Base-by-base conservation (phyloP, 2,797 vertebrate species). In the Myotis planiceps region DNA sequence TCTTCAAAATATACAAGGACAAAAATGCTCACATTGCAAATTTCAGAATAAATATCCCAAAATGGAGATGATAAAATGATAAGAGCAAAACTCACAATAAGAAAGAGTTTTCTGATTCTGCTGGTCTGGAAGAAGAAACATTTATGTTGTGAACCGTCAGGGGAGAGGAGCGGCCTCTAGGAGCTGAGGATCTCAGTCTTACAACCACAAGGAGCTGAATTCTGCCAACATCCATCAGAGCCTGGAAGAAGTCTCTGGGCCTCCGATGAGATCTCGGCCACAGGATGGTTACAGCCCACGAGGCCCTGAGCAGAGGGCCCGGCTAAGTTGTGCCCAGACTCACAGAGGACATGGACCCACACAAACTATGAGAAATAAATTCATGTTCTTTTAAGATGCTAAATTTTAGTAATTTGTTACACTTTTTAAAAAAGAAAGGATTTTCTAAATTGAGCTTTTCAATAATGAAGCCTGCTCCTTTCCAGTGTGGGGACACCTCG, bases 361-460 rank as follows among this genome's bases (percentile, higher is more conserved):
- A 10, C 18, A 75, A 75, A 51, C 72, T 75, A 47, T 49, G 45
- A 32, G 18, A 51, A 25, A 76, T 34, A 53, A 78, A 78, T 53
- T 25, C 13, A 78, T 53, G 49, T 25, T 53, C 49, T 53, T 78
- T 53, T 5, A 23, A 53, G 74, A 78, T 78, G n/a, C 21, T 78
- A 15, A 78, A 15, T 78, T 15, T 53, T 25, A 78, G 21, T 51
- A 8, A 76, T 78, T 78, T 78, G 74, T 53, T 37, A 78, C 74
- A 53, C 29, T 32, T 75, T 34, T 29, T 27, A 58, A n/a, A 47
- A 74, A 85, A 93, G 23, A 85, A 88, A 93, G 60, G 29, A 84
- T 84, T 94, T 85, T 76, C 90, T 76, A 65, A 80, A 65, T 65
- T 58, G 60, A 85, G 9, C 10, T 65, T 71, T 92, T 78, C 16